Conservation (phyloP, 2,888 invertebrate genomes). For the Pyralis farinalis region DNA sequence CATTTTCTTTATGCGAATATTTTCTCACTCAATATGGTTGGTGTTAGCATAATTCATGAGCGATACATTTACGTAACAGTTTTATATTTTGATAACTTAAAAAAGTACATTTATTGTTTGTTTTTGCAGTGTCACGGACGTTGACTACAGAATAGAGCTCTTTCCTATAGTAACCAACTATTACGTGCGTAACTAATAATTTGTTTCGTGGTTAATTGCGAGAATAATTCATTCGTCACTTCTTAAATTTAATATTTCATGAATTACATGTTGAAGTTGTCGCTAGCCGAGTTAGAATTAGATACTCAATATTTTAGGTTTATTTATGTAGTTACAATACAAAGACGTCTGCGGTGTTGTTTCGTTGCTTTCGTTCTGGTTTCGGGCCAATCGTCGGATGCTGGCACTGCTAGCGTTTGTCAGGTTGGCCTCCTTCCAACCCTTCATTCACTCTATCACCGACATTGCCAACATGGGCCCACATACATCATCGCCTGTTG, state of each 20-base stretch:
- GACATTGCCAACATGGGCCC: conserved; percentile 36
- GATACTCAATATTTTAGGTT: no score
- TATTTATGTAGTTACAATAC: no score
- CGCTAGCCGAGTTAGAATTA: no score
- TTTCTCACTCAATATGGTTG: background rate
- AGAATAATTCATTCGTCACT: background rate
- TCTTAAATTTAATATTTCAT: background rate
- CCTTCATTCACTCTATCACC: conserved; percentile 45
- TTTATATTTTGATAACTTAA: no score
- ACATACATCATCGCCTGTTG: conserved; percentile 32
- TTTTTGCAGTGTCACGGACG: no score
- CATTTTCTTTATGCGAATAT: background rate
- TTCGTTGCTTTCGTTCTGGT: conserved; percentile 52
- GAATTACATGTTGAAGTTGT: no score
- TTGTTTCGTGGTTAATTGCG: background rate
- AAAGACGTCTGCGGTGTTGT: conserved; percentile 30
- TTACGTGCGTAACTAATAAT: background rate
- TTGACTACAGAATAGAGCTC: no score
- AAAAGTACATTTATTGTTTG: no score
- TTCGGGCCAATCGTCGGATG: conserved; percentile 46
- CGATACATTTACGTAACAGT: no score
- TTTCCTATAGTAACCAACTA: background rate
- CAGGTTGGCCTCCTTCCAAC: conserved; percentile 37
- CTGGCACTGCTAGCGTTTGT: conserved; percentile 27
- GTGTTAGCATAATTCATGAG: no score